Evolutionary conservation across 2,113 vertebrate species (phyloP).

Genomic region (Planiliza haematocheilus): DNA sequence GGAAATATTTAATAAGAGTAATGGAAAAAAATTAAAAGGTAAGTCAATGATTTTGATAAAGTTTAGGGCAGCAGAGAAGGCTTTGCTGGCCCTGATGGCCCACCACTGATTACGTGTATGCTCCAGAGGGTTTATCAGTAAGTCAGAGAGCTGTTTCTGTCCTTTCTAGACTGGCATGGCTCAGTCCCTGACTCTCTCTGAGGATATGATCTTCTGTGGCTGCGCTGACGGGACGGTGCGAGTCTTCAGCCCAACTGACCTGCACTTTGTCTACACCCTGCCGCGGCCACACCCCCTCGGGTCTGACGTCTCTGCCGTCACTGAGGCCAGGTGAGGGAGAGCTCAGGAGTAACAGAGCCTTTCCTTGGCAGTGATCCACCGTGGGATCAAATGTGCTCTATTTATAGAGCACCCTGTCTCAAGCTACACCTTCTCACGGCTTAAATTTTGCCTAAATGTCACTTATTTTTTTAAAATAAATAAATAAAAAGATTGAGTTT

Average conservation of each 20-base stretch:
- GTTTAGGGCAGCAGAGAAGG: too few relatives aligned
- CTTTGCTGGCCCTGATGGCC: too few relatives aligned
- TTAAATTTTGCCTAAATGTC: not conserved
- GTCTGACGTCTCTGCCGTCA: conserved; percentile 85
- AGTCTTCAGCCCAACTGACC: conserved; percentile 89
- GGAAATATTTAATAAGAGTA: too few relatives aligned
- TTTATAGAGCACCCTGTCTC: conserved; percentile 55
- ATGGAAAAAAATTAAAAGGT: too few relatives aligned
- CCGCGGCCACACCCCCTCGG: conserved; percentile 92
- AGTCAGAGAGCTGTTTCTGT: not conserved
- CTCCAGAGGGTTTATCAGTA: not conserved
- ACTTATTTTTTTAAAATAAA: too few relatives aligned
- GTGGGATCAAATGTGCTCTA: conserved; percentile 36
- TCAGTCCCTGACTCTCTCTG: conserved; percentile 88
- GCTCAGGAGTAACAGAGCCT: conserved; percentile 14
- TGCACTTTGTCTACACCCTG: conserved; percentile 90
- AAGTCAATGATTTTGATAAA: too few relatives aligned
- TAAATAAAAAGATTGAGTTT: not conserved
- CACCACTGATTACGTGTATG: too few relatives aligned
- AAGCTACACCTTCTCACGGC: not conserved
- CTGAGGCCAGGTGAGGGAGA: conserved; percentile 88
- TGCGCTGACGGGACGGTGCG: conserved; percentile 92
- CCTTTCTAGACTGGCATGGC: conserved; percentile 69
- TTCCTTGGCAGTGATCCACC: conserved; percentile 29
- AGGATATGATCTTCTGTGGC: conserved; percentile 94